Conservation (phyloP, 2,113 vertebrate species). For the Boleophthalmus pectinirostris region DNA sequence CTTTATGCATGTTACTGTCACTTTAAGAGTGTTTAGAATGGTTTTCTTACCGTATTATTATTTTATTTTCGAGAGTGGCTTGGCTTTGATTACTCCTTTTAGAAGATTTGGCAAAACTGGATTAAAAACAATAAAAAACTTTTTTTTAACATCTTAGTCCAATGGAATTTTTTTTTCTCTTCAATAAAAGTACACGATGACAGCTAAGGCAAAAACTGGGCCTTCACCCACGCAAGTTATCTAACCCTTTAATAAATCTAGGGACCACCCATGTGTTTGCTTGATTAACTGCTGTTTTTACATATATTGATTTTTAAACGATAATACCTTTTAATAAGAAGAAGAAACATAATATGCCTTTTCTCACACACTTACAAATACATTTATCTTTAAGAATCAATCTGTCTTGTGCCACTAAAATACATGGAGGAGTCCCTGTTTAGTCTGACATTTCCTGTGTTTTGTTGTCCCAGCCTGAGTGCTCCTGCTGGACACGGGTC, state of each 20-base stretch:
- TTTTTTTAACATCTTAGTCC: too few species aligned
- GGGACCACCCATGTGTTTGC: background rate
- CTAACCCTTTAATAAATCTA: background rate
- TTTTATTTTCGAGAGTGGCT: too few species aligned
- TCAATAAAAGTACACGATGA: too few species aligned
- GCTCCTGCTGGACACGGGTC: slow-evolving; percentile 4
- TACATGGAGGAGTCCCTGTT: background rate
- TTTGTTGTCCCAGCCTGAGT: slow-evolving; percentile 1
- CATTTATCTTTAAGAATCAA: background rate
- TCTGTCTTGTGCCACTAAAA: background rate
- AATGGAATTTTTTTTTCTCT: too few species aligned
- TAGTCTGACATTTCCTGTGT: slow-evolving; percentile 2
- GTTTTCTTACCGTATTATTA: too few species aligned
- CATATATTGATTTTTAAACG: background rate
- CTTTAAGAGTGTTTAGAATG: too few species aligned
- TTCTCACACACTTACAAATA: background rate
- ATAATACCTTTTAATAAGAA: background rate
- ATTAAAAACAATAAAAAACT: too few species aligned
- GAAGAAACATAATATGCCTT: background rate
- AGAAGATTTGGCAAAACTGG: too few species aligned
- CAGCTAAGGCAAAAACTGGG: too few species aligned
- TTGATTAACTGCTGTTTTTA: background rate
- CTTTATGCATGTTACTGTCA: too few species aligned
- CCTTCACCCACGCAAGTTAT: too few species aligned
- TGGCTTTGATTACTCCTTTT: too few species aligned